Evolutionary conservation across 1,140 invertebrate genomes (phyloP).

Genomic region (Lordiphosa mommai): DNA sequence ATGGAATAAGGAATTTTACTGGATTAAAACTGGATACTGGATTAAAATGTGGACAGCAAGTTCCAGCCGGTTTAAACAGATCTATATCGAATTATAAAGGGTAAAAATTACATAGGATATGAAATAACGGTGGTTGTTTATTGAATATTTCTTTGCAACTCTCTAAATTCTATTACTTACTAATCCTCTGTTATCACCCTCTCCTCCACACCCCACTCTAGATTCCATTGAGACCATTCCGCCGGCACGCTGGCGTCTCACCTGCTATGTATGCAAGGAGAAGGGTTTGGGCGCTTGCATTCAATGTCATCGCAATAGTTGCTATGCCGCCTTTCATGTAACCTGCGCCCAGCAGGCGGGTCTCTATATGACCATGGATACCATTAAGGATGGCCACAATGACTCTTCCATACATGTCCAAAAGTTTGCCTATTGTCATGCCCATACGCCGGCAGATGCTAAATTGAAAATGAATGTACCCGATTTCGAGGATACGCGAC

Average conservation of each 20-base stretch:
- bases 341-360: constrained; percentile 99
- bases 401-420: constrained; percentile 89
- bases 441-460: constrained; percentile 92
- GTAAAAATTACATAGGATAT: no score
- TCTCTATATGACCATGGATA: constrained; percentile 97
- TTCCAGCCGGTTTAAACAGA: no score
- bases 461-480: constrained; percentile 68
- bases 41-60: no score
- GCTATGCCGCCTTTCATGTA: constrained; percentile 98
- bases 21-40: no score
- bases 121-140: no score
- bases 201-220: no score
- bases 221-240: constrained; percentile 98
- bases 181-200: not conserved
- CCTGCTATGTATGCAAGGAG: constrained; percentile 98
- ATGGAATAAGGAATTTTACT: no score
- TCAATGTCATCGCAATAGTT: constrained; percentile 97
- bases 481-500: constrained; percentile 72
- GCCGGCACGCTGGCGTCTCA: constrained; percentile 95
- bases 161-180: no score
- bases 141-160: no score
- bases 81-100: no score
- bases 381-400: constrained; percentile 87
- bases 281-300: constrained; percentile 97
- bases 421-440: constrained; percentile 97